Evolutionary conservation across 2,888 invertebrate species (phyloP), one percentile per base, ranked within the genome.

Genomic region (Slavum lentiscoides): DNA sequence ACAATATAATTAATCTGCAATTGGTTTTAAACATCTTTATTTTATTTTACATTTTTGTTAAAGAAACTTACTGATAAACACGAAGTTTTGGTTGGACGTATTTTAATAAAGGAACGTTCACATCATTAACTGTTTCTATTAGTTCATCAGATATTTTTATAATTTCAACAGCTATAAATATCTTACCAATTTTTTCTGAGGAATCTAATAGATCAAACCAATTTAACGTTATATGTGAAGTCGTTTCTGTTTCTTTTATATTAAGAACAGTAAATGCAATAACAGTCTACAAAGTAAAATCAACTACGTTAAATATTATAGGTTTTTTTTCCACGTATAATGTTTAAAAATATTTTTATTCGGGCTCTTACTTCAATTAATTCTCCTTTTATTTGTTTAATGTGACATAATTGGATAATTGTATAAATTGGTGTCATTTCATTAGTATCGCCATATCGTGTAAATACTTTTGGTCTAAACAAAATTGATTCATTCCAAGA

Each of bases 401-500:
- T 11, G 9, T 72, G 30, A 23, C 69, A 80, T 30, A 80, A 30
- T 80, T 80, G 64, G 17, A 80, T 23, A 30, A 72, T 39, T 43
- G 58, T 43, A 43, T 66, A 43, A 4, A 58, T 64, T 6, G 55
- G 64, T 9, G 39, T 39, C 1, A 2, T 30, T 23, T 68, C n/a
- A 39, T 43, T n/a, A 6, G 21, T 15, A 53, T 69, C 53, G 23
- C 23, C 64, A 9, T 72, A 72, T 0, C n/a, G 8, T 11, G 11
- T n/a, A 43, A 53, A 64, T 19, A 43, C 2, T 23, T 19, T 70
- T 15, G 80, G 70, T 15, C 72, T 55, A 23, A 49, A 80, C n/a
- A 39, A 15, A 17, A 80, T 55, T 5, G 80, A 62, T 19, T 43
- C 30, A n/a, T 80, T 72, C 80, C 70, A 80, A 23, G 19, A 72